phyloP scores from a whole-genome alignment of 2,888 invertebrate genomes.

The Teleogryllus oceanicus region DNA sequence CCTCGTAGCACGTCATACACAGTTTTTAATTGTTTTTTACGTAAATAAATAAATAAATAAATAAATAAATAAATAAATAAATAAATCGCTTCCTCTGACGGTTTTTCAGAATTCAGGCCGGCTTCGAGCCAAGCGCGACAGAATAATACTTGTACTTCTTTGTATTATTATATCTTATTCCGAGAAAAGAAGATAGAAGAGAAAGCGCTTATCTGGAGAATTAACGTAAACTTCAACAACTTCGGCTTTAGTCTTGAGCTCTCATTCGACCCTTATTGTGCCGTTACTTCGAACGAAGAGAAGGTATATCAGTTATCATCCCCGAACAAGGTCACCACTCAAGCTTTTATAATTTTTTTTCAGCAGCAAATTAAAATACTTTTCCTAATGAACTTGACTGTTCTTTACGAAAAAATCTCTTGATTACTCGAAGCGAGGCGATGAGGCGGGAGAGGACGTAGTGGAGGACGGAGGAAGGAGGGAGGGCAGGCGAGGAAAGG shows the following conservation, averaged over 20 bases:
- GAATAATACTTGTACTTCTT: too few species aligned
- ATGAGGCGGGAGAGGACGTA: background rate
- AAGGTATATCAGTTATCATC: background rate
- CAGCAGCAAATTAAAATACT: conserved; percentile 18
- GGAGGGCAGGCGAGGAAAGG: background rate
- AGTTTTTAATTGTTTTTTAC: too few species aligned
- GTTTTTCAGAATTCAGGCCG: too few species aligned
- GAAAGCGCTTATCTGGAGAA: too few species aligned
- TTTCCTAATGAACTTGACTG: background rate
- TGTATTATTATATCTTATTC: too few species aligned
- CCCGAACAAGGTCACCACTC: background rate
- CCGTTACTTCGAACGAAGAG: background rate
- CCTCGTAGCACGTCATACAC: too few species aligned
- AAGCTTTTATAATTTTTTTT: background rate
- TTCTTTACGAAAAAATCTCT: conserved; percentile 18
- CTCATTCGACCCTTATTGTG: background rate
- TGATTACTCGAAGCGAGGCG: background rate
- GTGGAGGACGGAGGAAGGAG: background rate
- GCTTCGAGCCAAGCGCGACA: too few species aligned
- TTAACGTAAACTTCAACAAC: background rate
- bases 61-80: too few species aligned
- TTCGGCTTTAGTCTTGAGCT: background rate
- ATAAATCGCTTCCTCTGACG: too few species aligned
- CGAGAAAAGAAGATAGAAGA: too few species aligned
- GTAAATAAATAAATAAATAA: too few species aligned